phyloP scores from a whole-genome alignment of 2,797 vertebrate genomes.

The Gymnodraco acuticeps region DNA sequence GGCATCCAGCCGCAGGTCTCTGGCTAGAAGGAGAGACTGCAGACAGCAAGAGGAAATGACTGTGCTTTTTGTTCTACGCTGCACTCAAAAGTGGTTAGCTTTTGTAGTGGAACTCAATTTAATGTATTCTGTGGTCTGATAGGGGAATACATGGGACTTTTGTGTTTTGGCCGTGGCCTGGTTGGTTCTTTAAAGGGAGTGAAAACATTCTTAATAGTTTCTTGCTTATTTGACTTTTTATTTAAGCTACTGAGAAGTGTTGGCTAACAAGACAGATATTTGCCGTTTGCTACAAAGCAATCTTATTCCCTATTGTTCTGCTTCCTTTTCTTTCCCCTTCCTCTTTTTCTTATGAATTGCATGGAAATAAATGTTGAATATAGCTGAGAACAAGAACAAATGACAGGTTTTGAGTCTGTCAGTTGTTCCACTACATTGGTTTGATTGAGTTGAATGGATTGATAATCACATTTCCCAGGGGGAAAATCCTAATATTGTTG shows the following conservation, averaged over 20 bases:
- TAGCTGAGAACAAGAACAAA: too few species aligned
- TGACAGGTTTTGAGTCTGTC: not conserved
- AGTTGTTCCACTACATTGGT: not conserved
- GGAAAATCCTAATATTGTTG: not conserved
- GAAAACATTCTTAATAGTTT: constrained; percentile 12
- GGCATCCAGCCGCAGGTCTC: constrained; percentile 72
- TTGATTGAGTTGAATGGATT: not conserved
- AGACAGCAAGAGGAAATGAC: constrained; percentile 69
- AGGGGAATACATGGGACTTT: constrained; percentile 50
- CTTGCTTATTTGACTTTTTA: not conserved
- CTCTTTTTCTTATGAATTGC: not conserved
- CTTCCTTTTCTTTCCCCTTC: not conserved
- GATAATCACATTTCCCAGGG: not conserved
- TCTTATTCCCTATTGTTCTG: not conserved
- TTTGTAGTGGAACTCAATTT: constrained; percentile 31
- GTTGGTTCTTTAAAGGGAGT: not conserved
- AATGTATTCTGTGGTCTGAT: constrained; percentile 54
- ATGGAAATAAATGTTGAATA: not conserved
- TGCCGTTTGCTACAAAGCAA: not conserved
- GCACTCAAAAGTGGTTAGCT: constrained; percentile 51
- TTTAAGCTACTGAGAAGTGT: constrained; percentile 14
- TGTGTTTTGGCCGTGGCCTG: constrained; percentile 27
- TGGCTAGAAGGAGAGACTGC: constrained; percentile 42
- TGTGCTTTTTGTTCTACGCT: constrained; percentile 56
- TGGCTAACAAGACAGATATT: not conserved